Evolutionary conservation across 2,113 vertebrate genomes (phyloP).

Genomic region (Pterocles burchelli): DNA sequence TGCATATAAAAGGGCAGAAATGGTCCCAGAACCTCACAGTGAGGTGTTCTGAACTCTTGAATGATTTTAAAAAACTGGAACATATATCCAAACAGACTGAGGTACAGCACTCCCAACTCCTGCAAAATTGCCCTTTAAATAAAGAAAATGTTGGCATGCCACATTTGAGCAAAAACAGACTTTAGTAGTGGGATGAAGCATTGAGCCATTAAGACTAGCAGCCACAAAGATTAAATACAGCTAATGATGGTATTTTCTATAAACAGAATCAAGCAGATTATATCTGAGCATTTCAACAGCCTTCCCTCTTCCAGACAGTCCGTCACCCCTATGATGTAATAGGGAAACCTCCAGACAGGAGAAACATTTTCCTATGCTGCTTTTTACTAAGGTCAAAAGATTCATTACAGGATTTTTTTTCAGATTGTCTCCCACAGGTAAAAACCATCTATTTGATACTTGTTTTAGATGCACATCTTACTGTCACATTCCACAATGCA

Average conservation of each 20-base stretch:
- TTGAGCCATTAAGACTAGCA: background rate
- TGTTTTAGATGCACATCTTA: too few species aligned
- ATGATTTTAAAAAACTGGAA: background rate
- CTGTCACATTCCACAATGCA: background rate
- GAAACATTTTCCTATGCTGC: constrained; percentile 7
- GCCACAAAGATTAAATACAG: background rate
- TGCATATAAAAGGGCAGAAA: background rate
- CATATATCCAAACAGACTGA: background rate
- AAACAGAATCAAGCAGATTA: background rate
- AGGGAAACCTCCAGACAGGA: constrained; percentile 23
- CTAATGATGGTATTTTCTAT: background rate
- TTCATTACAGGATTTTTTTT: background rate
- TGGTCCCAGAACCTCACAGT: background rate
- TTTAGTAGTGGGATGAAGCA: background rate
- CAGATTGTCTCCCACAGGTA: background rate
- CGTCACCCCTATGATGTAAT: background rate
- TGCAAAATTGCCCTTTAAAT: background rate
- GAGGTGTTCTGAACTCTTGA: background rate
- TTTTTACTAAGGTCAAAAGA: background rate
- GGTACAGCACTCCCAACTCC: background rate
- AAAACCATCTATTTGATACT: background rate
- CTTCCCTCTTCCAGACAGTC: constrained; percentile 29
- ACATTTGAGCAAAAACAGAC: background rate
- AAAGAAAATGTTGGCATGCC: background rate
- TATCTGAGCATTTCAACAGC: background rate